A percentile compares a stretch with the other conserved stretches of the same genome.
These are phyloP conservation scores for Acronicta psi DNA, from an alignment of 2,888 invertebrate species.

Conservation along the genomic window DNA sequence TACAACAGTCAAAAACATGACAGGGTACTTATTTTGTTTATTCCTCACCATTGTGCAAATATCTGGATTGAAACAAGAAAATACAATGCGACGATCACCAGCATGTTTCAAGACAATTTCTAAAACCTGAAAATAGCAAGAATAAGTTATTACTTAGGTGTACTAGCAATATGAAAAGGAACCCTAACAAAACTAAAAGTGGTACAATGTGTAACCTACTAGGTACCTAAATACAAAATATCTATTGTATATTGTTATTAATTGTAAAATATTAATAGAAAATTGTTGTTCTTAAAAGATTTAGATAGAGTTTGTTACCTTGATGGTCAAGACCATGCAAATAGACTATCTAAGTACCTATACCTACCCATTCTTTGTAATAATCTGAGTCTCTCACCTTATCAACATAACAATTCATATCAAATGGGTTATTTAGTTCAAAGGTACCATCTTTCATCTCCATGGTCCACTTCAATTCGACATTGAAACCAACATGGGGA, in stretches of 20 bases:
- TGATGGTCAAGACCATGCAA: too few species aligned
- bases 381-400: conserved; percentile 81
- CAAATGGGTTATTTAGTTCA: conserved; percentile 96
- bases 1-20: conserved; percentile 96
- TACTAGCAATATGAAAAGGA: too few species aligned
- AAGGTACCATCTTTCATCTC: conserved; percentile 95
- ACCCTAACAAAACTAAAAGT: too few species aligned
- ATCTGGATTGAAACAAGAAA: conserved; percentile 98
- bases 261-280: too few species aligned
- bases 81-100: conserved; percentile 94
- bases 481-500: conserved; percentile 97
- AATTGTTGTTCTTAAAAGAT: too few species aligned
- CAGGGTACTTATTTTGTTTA: conserved; percentile 99
- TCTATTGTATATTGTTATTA: too few species aligned
- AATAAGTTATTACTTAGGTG: too few species aligned
- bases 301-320: too few species aligned
- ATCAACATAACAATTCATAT: conserved; percentile 97
- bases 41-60: conserved; percentile 97
- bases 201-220: too few species aligned
- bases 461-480: conserved; percentile 99
- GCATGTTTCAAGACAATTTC: conserved; percentile 95
- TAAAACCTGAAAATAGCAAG: conserved; percentile 89
- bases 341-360: background rate
- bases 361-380: background rate
- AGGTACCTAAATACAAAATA: too few species aligned